phyloP scores from a whole-genome alignment of 2,797 vertebrate species.

The Enteromius radiatus region DNA sequence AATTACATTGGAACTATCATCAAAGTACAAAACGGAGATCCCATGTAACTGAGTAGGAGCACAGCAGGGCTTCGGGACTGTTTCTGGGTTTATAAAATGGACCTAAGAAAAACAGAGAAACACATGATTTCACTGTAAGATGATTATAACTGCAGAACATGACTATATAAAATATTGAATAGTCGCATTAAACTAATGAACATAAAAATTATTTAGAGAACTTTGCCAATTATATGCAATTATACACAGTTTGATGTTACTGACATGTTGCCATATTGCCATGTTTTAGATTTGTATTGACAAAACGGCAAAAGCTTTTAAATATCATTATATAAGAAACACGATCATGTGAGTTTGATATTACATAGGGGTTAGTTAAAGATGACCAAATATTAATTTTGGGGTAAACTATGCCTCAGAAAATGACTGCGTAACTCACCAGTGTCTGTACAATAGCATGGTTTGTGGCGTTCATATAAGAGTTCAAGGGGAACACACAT shows the following conservation, averaged over 20 bases:
- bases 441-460: constrained; percentile 99
- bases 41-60: constrained; percentile 97
- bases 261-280: neutral
- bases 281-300: neutral
- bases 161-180: neutral
- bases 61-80: constrained; percentile 96
- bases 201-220: neutral
- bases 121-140: neutral
- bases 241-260: neutral
- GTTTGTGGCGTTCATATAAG: constrained; percentile 99
- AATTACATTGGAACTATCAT: constrained; percentile 99
- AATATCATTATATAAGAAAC: neutral
- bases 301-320: neutral
- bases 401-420: neutral
- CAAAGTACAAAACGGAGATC: constrained; percentile 98
- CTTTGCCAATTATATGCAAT: neutral
- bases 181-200: neutral
- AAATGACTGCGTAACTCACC: constrained; percentile 76
- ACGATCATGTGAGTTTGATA: neutral
- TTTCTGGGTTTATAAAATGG: constrained; percentile 97
- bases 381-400: neutral
- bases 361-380: neutral
- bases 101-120: constrained; percentile 77
- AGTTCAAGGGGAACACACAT: constrained; percentile 96
- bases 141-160: neutral